Base-by-base conservation (phyloP, 2,113 vertebrate species). In the Seriola aureovittata region DNA sequence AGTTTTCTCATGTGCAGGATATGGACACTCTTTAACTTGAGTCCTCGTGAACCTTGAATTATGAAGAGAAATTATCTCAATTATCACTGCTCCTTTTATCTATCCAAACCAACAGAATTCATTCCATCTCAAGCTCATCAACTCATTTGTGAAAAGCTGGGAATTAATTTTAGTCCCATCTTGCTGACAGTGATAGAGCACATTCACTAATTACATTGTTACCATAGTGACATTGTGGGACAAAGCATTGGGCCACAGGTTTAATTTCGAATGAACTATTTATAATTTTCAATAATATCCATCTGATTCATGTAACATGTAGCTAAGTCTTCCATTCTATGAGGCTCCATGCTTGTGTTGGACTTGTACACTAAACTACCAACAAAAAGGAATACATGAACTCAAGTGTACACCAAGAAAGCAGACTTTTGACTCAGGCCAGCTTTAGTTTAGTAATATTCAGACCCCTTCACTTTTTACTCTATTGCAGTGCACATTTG, bases 111-210 rank as follows among this genome's bases (percentile, higher is more conserved):
- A 83, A 78, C 82, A 62, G 52, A 87, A 89, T 84, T 78, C 82
- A 71, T 84, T 69, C 81, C 87, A 89, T 91, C 82, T 84, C 80
- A 81, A 79, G 66, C 88, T 87, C 84, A 90, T 90, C 78, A 88
- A 62, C 77, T 88, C 84, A 85, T 85, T 84, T 91, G 79, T 86
- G 65, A 86, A 86, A 88, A 71, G 72, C 29, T 88, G 78, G 78
- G 89, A 93, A 91, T 91, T 89, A 81, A 91, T 93, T 94, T 91
- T 74, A 64, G 75, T 62, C 68, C 84, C 16, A 64, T 91, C 86
- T 57, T 85, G 84, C 86, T 90, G 90, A 89, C 88, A 79, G 77
- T 82, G 71, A 81, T 72, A 64, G 73, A 85, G 84, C 80, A 85
- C 66, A 78, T 84, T 89, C 62, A 44, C 81, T 88, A 84, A 88